Percentiles rank a stretch among this genome's conserved stretches.
These are phyloP conservation scores for Percopsis omiscomaycus DNA, from an alignment of 2,797 vertebrate genomes.

Conservation along the genomic window DNA sequence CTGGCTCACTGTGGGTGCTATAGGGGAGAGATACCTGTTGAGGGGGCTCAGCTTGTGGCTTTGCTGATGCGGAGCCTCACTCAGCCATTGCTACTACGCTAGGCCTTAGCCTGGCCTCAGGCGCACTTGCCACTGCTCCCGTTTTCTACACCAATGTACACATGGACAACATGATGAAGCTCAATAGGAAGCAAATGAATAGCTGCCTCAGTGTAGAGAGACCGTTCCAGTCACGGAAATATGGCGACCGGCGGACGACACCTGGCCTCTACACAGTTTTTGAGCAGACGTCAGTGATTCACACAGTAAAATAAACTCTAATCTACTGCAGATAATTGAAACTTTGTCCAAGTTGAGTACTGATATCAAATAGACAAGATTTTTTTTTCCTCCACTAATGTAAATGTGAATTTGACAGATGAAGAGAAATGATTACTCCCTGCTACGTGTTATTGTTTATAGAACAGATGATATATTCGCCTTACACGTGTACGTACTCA, in stretches of 20 bases:
- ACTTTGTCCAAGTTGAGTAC: conserved; percentile 25
- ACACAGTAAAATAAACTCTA: conserved; percentile 18
- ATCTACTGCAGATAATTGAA: conserved; percentile 21
- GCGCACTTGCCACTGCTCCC: conserved; percentile 16
- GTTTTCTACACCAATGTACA: background rate
- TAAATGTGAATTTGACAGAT: conserved; percentile 74
- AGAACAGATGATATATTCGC: conserved; percentile 74
- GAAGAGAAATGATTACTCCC: conserved; percentile 60
- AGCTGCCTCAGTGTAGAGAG: conserved; percentile 25
- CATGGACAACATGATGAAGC: conserved; percentile 2
- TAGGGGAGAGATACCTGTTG: conserved; percentile 22
- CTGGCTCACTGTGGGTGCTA: conserved; percentile 42
- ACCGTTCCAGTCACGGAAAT: background rate
- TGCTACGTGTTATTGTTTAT: conserved; percentile 65
- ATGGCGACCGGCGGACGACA: conserved; percentile 3
- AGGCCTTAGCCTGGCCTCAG: background rate
- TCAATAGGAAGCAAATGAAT: conserved; percentile 14
- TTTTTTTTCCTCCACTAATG: conserved; percentile 48
- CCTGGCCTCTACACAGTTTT: conserved; percentile 14
- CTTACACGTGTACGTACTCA: conserved; percentile 67
- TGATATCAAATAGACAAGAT: conserved; percentile 48
- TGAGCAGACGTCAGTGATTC: conserved; percentile 24
- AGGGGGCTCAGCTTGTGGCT: conserved; percentile 17
- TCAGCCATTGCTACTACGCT: background rate
- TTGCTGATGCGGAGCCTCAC: conserved; percentile 5